A percentile compares a stretch with the other conserved stretches of the same genome.
These are phyloP conservation scores for Ganaspis brasiliensis DNA, from an alignment of 2,888 invertebrate genomes.

Conservation along the genomic window DNA sequence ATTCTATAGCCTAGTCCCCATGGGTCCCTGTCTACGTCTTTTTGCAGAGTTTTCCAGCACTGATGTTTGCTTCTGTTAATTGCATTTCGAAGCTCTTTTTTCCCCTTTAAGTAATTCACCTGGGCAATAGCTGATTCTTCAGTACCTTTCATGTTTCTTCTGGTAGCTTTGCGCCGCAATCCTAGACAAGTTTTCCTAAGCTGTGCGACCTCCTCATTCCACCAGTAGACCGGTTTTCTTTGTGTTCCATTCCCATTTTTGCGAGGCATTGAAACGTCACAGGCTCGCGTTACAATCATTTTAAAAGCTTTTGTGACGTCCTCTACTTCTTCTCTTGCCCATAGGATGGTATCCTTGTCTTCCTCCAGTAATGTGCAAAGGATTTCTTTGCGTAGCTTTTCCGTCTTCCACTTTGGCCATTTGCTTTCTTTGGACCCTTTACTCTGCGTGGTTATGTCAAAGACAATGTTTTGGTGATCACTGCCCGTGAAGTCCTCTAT, in stretches of 20 bases:
- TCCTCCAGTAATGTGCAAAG: not conserved
- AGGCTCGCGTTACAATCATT: conserved; percentile 2
- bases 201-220: conserved; percentile 62
- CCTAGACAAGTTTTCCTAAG: conserved; percentile 53
- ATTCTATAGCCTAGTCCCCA: conserved; percentile 54
- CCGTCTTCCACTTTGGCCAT: not conserved
- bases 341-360: not conserved
- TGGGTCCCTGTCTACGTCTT: conserved; percentile 44
- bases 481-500: conserved; percentile 56
- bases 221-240: conserved; percentile 59
- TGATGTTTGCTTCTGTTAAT: not conserved
- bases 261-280: conserved; percentile 46
- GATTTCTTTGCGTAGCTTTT: not conserved
- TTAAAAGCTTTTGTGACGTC: not conserved
- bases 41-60: conserved; percentile 45
- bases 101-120: not conserved
- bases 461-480: conserved; percentile 57
- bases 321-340: not conserved
- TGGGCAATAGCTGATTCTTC: not conserved
- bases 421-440: not conserved
- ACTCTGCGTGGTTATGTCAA: conserved; percentile 12
- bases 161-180: conserved; percentile 47
- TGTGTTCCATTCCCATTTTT: not conserved
- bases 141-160: conserved; percentile 42
- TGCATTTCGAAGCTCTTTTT: not conserved